Conservation (phyloP, 1,140 invertebrate species). For the Pseudachorutes palmiensis region DNA sequence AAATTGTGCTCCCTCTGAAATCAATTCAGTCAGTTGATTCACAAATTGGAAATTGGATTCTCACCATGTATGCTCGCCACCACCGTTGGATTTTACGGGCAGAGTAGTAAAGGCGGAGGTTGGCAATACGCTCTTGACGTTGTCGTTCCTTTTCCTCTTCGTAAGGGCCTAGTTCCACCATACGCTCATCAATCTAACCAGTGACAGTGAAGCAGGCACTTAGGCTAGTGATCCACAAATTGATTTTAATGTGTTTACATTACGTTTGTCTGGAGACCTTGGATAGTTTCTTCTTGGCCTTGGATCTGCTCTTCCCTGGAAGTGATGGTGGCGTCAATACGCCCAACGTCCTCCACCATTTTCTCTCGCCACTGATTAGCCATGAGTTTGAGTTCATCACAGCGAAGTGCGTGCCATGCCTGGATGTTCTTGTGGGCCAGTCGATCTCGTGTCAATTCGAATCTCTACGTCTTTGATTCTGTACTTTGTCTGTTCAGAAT, state of each 20-base stretch:
- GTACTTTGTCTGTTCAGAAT: slow-evolving; percentile 7
- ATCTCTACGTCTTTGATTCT: slow-evolving; percentile 23
- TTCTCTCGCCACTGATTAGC: slow-evolving; percentile 29
- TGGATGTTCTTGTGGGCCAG: slow-evolving; percentile 23
- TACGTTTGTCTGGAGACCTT: slow-evolving; percentile 24
- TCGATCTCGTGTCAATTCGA: slow-evolving; percentile 26
- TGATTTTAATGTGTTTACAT: neutral
- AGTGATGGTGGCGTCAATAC: slow-evolving; percentile 24
- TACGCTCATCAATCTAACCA: slow-evolving; percentile 28
- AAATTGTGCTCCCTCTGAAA: slow-evolving; percentile 27
- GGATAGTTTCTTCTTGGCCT: slow-evolving; percentile 22
- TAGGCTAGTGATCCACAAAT: slow-evolving; percentile 1
- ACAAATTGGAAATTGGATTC: slow-evolving; percentile 6
- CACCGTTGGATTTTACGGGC: slow-evolving; percentile 36
- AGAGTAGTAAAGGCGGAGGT: slow-evolving; percentile 23
- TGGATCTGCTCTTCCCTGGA: slow-evolving; percentile 22
- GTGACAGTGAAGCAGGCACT: neutral
- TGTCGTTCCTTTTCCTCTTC: slow-evolving; percentile 34
- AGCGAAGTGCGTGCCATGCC: slow-evolving; percentile 22
- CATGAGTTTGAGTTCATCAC: slow-evolving; percentile 17
- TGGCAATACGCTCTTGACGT: slow-evolving; percentile 14
- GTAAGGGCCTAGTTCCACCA: slow-evolving; percentile 33
- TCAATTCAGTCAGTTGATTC: neutral
- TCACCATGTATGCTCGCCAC: slow-evolving; percentile 37
- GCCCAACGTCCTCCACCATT: slow-evolving; percentile 23